Evolutionary conservation across 92 coral and sea anemone species (phyloP), one percentile per base, ranked within the genome.

Genomic region (Micromussa lordhowensis): DNA sequence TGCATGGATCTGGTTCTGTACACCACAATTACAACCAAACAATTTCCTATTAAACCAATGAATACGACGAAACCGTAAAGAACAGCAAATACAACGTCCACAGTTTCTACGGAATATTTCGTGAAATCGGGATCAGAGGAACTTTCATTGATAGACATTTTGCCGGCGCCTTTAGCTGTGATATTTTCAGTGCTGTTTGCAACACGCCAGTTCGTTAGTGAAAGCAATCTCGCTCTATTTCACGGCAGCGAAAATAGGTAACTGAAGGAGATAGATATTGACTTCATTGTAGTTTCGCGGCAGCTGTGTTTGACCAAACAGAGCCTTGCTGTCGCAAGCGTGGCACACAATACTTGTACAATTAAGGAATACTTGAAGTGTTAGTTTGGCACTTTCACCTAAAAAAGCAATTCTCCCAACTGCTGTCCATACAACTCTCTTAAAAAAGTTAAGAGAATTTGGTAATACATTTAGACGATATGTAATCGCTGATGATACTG

Each of bases 1-100:
- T 89, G 92, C 96, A 94, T 94, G 1, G 94, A 76, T 36, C 88
- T 91, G 7, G 88, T 91, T 78, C 82, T 79, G 21, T 92, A 88
- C 12, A 94, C 93, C 59, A 94, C 94, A 0, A 85, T 59, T 29
- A 91, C 91, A 17, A 94, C 96, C 10, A 92, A 80, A 30, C 87
- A 53, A 48, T 94, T 94, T 21, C 94, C 96, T 1, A 75, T 85
- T 4, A 94, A 21, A 28, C 96, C 96, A 49, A 93, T 29, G 14
- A 59, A 30, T 35, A 93, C 85, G 5, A 93, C 78, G 0, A 93
- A 7, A 1, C 81, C 77, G 77, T 88, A 93, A 7, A 93, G 54
- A 29, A 82, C 85, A 8, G 91, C 94, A 63, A 93, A 93, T 16
- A 85, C 76, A 11, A 91, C 19, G 71, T 93, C 94, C 13, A 85